Conservation (phyloP, 2,888 invertebrate species). For the Scrobipalpa atriplicella region DNA sequence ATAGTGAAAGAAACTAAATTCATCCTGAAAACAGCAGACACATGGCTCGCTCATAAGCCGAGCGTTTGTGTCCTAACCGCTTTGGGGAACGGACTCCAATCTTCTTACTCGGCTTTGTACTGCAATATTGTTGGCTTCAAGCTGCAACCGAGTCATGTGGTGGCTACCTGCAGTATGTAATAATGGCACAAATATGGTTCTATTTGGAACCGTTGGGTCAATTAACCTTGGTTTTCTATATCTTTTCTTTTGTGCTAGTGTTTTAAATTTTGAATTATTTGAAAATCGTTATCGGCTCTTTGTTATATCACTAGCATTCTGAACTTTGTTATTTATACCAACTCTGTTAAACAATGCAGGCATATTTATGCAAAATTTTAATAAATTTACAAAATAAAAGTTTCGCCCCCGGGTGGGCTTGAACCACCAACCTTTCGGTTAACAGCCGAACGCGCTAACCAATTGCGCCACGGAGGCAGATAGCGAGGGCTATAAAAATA, state of each 20-base stretch:
- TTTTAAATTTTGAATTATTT: too few species aligned
- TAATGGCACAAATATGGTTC: neutral
- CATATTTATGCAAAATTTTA: too few species aligned
- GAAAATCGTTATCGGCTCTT: too few species aligned
- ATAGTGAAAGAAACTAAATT: too few species aligned
- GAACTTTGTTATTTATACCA: too few species aligned
- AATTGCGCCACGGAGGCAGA: slow-evolving; percentile 82
- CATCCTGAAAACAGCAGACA: too few species aligned
- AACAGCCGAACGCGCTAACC: slow-evolving; percentile 99
- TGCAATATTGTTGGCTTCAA: slow-evolving; percentile 24
- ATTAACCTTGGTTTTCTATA: too few species aligned
- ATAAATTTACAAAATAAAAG: neutral
- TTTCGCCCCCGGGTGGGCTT: slow-evolving; percentile 93
- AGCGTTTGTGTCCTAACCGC: slow-evolving; percentile 17
- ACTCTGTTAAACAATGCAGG: too few species aligned
- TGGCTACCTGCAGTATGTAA: neutral
- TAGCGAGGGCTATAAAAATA: slow-evolving; percentile 23
- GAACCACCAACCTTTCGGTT: slow-evolving; percentile 99
- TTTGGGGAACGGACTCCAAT: slow-evolving; percentile 28
- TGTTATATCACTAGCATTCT: too few species aligned
- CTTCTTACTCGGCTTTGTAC: slow-evolving; percentile 26
- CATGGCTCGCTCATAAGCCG: slow-evolving; percentile 8
- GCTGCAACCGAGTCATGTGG: neutral
- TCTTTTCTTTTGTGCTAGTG: too few species aligned
- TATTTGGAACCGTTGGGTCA: too few species aligned